phyloP scores from a whole-genome alignment of 2,888 invertebrate genomes.

The Heteromurus nitidus region DNA sequence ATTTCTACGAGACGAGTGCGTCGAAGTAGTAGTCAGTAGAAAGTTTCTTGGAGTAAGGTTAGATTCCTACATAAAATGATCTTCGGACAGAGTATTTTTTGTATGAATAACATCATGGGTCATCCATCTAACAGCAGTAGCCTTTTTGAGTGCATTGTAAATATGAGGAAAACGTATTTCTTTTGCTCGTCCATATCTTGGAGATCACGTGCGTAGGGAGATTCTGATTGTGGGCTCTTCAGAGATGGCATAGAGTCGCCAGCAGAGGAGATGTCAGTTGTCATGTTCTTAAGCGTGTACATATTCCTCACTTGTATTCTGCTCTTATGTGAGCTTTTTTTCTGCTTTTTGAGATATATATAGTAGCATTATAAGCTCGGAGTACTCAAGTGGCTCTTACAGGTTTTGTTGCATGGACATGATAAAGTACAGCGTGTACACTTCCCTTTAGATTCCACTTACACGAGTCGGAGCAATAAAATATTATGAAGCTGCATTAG shows the following conservation, averaged over 20 bases:
- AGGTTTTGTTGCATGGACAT: not conserved
- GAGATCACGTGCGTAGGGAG: slow-evolving; percentile 24
- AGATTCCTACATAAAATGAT: no score
- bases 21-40: not conserved
- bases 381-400: slow-evolving; percentile 27
- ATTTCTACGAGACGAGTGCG: not conserved
- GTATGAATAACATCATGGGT: no score
- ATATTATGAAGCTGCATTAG: no score
- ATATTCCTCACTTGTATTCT: slow-evolving; percentile 3
- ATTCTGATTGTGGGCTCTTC: slow-evolving; percentile 23
- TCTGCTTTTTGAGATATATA: slow-evolving; percentile 8
- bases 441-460: no score
- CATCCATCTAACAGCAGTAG: not conserved
- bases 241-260: slow-evolving; percentile 3
- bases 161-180: slow-evolving; percentile 34
- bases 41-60: no score
- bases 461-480: no score
- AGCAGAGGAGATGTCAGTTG: slow-evolving; percentile 36
- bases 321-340: no score
- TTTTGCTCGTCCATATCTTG: slow-evolving; percentile 41
- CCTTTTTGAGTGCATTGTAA: slow-evolving; percentile 50
- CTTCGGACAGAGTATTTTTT: no score
- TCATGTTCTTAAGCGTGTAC: slow-evolving; percentile 8
- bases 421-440: no score
- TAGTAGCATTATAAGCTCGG: slow-evolving; percentile 13